Percentiles rank a stretch among this genome's conserved stretches.
Conservation (phyloP, 2,113 vertebrate species). For the Tragelaphus scriptus region DNA sequence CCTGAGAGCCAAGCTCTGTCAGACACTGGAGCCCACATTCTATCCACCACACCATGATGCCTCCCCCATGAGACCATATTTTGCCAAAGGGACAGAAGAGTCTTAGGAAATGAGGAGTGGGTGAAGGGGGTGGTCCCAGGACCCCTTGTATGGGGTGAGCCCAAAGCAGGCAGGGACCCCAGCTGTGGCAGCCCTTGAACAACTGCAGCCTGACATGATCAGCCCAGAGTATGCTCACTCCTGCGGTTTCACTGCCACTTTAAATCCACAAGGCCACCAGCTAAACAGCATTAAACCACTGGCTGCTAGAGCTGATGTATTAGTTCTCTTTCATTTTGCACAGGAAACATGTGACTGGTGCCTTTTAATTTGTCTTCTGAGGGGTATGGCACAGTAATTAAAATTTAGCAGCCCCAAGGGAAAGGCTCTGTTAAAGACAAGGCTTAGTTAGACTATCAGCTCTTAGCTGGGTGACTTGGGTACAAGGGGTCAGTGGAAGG, state of each 20-base stretch:
- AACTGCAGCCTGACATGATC: constrained; percentile 1
- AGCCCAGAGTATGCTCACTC: background rate
- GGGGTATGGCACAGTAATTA: constrained; percentile 18
- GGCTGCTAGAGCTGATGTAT: constrained; percentile 16
- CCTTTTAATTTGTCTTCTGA: constrained; percentile 33
- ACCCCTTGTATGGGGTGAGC: background rate
- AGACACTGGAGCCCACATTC: background rate
- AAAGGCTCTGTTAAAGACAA: background rate
- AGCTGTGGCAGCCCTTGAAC: background rate
- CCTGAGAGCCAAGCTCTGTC: background rate
- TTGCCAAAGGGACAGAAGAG: background rate
- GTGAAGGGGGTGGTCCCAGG: background rate
- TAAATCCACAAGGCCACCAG: constrained; percentile 27
- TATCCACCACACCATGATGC: background rate
- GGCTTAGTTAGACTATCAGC: background rate
- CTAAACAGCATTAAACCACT: constrained; percentile 24
- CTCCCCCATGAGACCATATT: background rate
- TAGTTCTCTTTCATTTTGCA: constrained; percentile 65
- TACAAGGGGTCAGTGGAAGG: background rate
- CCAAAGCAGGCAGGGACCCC: background rate
- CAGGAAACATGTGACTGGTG: background rate
- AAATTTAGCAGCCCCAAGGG: background rate
- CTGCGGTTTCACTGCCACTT: constrained; percentile 48
- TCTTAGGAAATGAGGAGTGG: background rate
- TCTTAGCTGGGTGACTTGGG: background rate